Percentiles rank a stretch among this genome's conserved stretches.
Conservation (phyloP, 2,113 vertebrate species). For the Trematocara nigrifrons region DNA sequence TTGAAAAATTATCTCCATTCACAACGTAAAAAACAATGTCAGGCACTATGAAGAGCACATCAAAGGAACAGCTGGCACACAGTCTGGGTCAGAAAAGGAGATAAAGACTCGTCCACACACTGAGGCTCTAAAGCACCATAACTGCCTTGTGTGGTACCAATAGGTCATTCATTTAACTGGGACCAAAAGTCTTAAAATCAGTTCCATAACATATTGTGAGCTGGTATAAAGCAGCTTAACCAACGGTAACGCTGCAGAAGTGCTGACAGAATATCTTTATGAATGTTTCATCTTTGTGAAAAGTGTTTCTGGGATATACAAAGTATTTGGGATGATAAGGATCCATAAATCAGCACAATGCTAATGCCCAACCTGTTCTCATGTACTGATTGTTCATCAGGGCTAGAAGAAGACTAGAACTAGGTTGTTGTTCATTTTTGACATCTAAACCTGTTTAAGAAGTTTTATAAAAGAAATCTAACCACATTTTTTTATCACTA, state of each 20-base stretch:
- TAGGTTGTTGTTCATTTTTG: background rate
- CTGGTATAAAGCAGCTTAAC: background rate
- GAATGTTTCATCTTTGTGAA: background rate
- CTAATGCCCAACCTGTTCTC: background rate
- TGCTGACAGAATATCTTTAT: background rate
- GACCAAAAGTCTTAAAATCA: background rate
- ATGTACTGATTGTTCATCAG: background rate
- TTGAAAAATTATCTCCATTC: background rate
- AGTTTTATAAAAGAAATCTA: background rate
- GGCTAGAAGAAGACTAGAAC: background rate
- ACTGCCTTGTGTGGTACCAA: background rate
- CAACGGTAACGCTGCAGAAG: background rate
- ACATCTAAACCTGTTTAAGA: background rate
- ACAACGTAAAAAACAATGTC: accelerated
- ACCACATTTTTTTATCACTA: accelerated
- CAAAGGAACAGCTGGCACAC: background rate
- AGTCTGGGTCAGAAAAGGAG: background rate
- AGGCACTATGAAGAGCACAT: background rate
- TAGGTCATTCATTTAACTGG: background rate
- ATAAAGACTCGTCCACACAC: too few relatives aligned
- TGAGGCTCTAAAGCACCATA: background rate
- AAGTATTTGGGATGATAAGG: background rate
- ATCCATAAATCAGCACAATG: background rate
- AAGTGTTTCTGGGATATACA: background rate
- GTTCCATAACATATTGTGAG: background rate